Conservation (phyloP, 2,113 vertebrate species). For the Shinisaurus crocodilurus region DNA sequence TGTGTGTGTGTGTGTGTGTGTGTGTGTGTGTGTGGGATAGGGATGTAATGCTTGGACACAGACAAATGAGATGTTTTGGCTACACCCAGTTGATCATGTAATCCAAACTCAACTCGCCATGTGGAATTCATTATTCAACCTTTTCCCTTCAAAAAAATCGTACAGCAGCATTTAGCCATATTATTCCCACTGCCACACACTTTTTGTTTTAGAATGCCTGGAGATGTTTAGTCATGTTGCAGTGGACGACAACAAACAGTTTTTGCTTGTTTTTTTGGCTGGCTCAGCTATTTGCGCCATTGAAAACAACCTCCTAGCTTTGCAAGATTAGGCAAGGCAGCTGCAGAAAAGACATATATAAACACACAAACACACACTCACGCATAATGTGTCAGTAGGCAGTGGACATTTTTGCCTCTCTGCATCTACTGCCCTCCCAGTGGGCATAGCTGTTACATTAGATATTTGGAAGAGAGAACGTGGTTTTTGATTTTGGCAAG, state of each 20-base stretch:
- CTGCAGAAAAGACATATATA: constrained; percentile 3
- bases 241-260: constrained; percentile 25
- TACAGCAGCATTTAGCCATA: constrained; percentile 23
- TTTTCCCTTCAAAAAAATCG: constrained; percentile 43
- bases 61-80: constrained; percentile 28
- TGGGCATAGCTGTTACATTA: background rate
- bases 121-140: constrained; percentile 45
- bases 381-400: rapidly evolving
- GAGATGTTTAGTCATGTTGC: constrained; percentile 63
- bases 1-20: too few species aligned
- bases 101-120: constrained; percentile 43
- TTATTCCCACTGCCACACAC: background rate
- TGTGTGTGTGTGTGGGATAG: background rate
- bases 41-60: background rate
- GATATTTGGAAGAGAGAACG: constrained; percentile 7
- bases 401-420: background rate
- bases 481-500: constrained; percentile 32
- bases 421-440: background rate
- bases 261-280: constrained; percentile 41
- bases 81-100: constrained; percentile 21
- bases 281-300: constrained; percentile 44
- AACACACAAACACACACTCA: background rate
- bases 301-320: constrained; percentile 46
- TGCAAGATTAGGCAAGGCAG: background rate
- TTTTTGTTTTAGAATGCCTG: constrained; percentile 37